These are phyloP conservation scores for Smithornis capensis DNA, from an alignment of 2,113 vertebrate species.

Conservation along the genomic window DNA sequence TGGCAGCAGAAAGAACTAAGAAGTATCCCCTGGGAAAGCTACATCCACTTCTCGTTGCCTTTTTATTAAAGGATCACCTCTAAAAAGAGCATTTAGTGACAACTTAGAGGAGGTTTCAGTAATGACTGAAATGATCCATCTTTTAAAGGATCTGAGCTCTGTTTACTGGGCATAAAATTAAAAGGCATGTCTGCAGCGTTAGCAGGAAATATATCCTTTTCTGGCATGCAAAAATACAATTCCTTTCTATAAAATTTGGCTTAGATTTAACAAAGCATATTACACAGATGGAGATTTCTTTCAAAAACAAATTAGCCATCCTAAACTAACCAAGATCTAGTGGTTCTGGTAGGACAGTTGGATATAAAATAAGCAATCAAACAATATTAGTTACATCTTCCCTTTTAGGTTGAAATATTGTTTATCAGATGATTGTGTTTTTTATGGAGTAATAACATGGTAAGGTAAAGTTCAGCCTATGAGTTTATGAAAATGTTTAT, in stretches of 20 bases:
- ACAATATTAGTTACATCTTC: neutral
- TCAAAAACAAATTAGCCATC: neutral
- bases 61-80: neutral
- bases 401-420: neutral
- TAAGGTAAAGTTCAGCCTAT: neutral
- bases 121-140: neutral
- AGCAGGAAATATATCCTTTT: neutral
- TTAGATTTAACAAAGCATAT: neutral
- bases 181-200: neutral
- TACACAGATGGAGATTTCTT: slow-evolving; percentile 5
- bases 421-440: neutral
- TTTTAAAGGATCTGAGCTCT: neutral
- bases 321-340: neutral
- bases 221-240: neutral
- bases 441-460: neutral
- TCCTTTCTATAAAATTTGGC: slow-evolving; percentile 3
- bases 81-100: neutral
- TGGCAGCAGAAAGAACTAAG: neutral
- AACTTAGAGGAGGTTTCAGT: neutral
- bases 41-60: neutral
- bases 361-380: neutral
- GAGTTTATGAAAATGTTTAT: neutral
- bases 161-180: neutral
- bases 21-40: neutral
- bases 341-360: neutral